These are phyloP conservation scores for Scaptomyza hsui DNA, from an alignment of 1,140 invertebrate species.

Conservation along the genomic window DNA sequence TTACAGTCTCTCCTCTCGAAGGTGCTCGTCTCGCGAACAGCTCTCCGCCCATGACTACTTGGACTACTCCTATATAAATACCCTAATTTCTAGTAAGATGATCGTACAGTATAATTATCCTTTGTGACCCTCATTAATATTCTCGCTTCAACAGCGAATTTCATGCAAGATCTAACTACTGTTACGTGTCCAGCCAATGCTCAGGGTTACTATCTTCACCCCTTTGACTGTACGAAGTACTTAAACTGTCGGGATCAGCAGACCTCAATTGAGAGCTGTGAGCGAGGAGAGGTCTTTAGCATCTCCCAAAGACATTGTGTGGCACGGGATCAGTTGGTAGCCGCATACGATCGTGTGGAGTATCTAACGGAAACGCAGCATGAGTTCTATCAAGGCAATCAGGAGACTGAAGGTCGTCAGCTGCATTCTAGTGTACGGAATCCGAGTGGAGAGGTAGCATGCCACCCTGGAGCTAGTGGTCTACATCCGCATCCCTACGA, in stretches of 20 bases:
- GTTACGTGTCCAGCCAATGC: slow-evolving; percentile 57
- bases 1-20: slow-evolving; percentile 61
- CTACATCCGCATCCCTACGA: slow-evolving; percentile 86
- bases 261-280: slow-evolving; percentile 86
- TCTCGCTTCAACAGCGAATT: slow-evolving; percentile 61
- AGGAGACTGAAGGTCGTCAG: neutral
- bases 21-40: slow-evolving; percentile 26
- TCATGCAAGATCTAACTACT: slow-evolving; percentile 48
- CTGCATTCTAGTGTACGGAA: neutral
- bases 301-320: slow-evolving; percentile 63
- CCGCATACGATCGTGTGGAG: slow-evolving; percentile 61
- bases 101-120: neutral
- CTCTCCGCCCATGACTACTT: slow-evolving; percentile 52
- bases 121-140: slow-evolving; percentile 34
- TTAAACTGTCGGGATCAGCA: slow-evolving; percentile 87
- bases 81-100: slow-evolving; percentile 55
- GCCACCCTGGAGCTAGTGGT: slow-evolving; percentile 78
- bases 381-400: slow-evolving; percentile 39
- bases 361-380: slow-evolving; percentile 50
- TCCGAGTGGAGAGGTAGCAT: neutral
- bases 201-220: slow-evolving; percentile 86
- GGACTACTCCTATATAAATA: slow-evolving; percentile 45
- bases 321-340: slow-evolving; percentile 38
- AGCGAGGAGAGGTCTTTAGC: slow-evolving; percentile 63
- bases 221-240: slow-evolving; percentile 87